A percentile compares a stretch with the other conserved stretches of the same genome.
Conservation (phyloP, 2,888 invertebrate genomes). For the Tinea semifulvella region DNA sequence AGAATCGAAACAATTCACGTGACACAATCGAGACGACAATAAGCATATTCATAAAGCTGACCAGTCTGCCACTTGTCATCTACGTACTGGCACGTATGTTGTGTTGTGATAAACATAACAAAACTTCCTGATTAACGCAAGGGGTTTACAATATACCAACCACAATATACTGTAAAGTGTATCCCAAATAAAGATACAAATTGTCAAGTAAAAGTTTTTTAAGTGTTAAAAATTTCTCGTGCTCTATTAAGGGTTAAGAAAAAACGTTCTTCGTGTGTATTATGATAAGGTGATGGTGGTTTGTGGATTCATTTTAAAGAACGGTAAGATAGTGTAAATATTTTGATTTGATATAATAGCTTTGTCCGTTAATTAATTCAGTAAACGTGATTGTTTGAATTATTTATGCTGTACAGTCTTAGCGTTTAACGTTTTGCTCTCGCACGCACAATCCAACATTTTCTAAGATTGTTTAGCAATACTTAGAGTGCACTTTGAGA, state of each 20-base stretch:
- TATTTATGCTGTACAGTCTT: no score
- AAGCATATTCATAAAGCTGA: slow-evolving; percentile 4
- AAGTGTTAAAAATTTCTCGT: no score
- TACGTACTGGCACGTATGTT: slow-evolving; percentile 1
- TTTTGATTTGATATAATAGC: no score
- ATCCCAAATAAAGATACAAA: no score
- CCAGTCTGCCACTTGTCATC: slow-evolving; percentile 4
- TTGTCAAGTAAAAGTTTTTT: no score
- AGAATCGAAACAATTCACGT: slow-evolving; percentile 11
- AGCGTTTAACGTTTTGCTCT: no score
- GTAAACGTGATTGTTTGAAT: background rate
- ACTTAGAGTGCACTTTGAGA: no score
- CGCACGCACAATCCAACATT: no score
- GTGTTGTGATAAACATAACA: background rate
- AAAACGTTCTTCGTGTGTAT: background rate
- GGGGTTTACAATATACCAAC: no score
- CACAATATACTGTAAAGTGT: no score
- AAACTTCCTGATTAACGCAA: no score
- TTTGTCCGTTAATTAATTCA: background rate
- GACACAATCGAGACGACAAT: slow-evolving; percentile 10
- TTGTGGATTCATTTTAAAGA: slow-evolving; percentile 2
- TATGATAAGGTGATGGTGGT: slow-evolving; percentile 3
- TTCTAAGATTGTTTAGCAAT: no score
- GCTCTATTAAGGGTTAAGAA: background rate
- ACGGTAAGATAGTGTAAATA: slow-evolving; percentile 7